These are phyloP conservation scores for Stenopsyche tienmushanensis DNA, from an alignment of 1,140 invertebrate genomes.

Conservation along the genomic window DNA sequence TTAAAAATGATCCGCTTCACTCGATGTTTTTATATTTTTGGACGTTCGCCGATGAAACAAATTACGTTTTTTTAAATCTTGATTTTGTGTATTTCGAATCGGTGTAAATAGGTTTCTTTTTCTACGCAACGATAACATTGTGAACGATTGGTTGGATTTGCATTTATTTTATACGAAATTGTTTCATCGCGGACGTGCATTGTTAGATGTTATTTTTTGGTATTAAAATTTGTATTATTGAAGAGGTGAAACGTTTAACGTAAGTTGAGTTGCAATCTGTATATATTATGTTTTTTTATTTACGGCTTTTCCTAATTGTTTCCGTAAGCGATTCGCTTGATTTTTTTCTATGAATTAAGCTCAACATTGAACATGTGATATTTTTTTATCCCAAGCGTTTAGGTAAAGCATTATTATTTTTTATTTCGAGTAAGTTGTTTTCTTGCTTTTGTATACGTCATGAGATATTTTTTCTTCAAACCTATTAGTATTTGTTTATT, in stretches of 20 bases:
- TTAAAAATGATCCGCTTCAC: no score
- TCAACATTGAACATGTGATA: conserved; percentile 58
- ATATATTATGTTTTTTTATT: conserved; percentile 43
- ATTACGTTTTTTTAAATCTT: no score
- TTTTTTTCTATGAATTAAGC: conserved; percentile 56
- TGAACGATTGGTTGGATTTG: no score
- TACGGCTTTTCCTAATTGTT: conserved; percentile 43
- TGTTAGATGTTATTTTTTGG: not conserved
- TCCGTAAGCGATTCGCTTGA: conserved; percentile 51
- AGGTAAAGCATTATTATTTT: not conserved
- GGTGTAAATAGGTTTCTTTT: no score
- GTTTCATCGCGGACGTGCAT: not conserved
- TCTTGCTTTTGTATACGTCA: conserved; percentile 12
- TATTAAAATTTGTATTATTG: not conserved
- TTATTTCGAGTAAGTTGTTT: conserved; percentile 23
- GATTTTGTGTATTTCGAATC: no score
- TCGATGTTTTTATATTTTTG: no score
- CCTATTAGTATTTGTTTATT: no score
- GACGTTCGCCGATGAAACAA: not conserved
- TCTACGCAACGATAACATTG: no score
- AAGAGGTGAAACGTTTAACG: conserved; percentile 40
- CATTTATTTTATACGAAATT: not conserved
- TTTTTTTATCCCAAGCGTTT: conserved; percentile 44
- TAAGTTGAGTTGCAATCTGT: conserved; percentile 38
- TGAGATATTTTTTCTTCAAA: no score